Evolutionary conservation across 2,113 vertebrate species (phyloP), one percentile per base, ranked within the genome.

Genomic region (Pelvicachromis taeniatus): DNA sequence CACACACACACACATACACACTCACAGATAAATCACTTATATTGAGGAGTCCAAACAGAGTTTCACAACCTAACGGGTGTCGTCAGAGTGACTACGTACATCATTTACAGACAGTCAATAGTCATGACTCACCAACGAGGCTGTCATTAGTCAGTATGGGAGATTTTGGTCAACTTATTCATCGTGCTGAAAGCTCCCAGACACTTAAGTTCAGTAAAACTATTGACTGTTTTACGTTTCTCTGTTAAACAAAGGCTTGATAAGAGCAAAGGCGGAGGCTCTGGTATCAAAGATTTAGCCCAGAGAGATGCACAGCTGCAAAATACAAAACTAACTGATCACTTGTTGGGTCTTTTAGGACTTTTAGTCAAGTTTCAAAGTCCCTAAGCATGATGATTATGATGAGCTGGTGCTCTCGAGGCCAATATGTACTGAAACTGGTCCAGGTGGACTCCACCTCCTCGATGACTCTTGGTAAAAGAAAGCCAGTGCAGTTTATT

Each of bases 321-420:
- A 75, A 52, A 75, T 1, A 75, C 26, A 31, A 48, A 73, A 3
- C 12, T 4, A 29, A 3, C n/a, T 55, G 33, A 38, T 56, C n/a
- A 26, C 6, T 7, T 56, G 77, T 56, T 3, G 0, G 8, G 0
- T 45, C 11, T 35, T 77, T 7, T 70, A 45, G 40, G 65, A 70
- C 13, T 38, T 65, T 70, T 45, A 10, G 13, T 45, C 13, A 70
- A 42, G 38, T 68, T 42, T 42, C 35, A 42, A 0, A 42, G n/a
- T 68, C 19, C 35, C 4, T 61, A n/a, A 42, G 0, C 9, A 48
- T 26, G 9, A 48, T 14, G 23, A 11, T 70, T 70, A 21, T 26
- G 40, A 7, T 29, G 61, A 40, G 59, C 17, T 17, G 68, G 42
- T 50, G 23, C 23, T 73, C 68, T 50, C 19, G 0, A 19, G 10